Evolutionary conservation across 1,140 invertebrate species (phyloP).

Genomic region (Trachymyrmex cornetzi): DNA sequence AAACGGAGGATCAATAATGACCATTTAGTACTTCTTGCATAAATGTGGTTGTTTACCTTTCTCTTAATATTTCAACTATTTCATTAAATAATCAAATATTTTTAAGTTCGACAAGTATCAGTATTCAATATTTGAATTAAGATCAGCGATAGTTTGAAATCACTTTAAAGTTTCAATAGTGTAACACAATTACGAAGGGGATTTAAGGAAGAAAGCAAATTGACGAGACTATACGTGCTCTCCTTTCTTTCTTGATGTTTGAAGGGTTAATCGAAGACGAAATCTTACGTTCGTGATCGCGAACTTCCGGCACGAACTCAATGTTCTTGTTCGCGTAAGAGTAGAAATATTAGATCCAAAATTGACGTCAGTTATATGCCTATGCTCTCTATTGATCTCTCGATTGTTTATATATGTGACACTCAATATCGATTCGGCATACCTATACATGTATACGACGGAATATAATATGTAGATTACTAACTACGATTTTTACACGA

Average conservation of each 20-base stretch:
- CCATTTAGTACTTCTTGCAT: too few relatives aligned
- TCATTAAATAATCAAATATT: background rate
- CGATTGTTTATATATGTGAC: constrained; percentile 44
- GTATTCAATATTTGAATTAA: background rate
- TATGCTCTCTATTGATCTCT: constrained; percentile 43
- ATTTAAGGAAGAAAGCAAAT: background rate
- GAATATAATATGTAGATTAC: constrained; percentile 33
- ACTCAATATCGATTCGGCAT: constrained; percentile 30
- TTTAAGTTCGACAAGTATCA: background rate
- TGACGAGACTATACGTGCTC: background rate
- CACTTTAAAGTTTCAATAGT: background rate
- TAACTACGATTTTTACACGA: background rate
- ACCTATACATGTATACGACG: background rate
- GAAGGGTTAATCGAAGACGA: constrained; percentile 16
- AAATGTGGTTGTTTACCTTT: background rate
- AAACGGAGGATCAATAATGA: too few relatives aligned
- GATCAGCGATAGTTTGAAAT: background rate
- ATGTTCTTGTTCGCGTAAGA: background rate
- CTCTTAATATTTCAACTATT: background rate
- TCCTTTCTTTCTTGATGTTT: background rate
- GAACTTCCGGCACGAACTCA: background rate
- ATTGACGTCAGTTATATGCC: constrained; percentile 32
- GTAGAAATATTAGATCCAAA: constrained; percentile 23
- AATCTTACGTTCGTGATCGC: constrained; percentile 3
- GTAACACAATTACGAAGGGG: background rate